Evolutionary conservation across 2,888 invertebrate genomes (phyloP), one percentile per base, ranked within the genome.

Genomic region (Hoplodrina blanda): DNA sequence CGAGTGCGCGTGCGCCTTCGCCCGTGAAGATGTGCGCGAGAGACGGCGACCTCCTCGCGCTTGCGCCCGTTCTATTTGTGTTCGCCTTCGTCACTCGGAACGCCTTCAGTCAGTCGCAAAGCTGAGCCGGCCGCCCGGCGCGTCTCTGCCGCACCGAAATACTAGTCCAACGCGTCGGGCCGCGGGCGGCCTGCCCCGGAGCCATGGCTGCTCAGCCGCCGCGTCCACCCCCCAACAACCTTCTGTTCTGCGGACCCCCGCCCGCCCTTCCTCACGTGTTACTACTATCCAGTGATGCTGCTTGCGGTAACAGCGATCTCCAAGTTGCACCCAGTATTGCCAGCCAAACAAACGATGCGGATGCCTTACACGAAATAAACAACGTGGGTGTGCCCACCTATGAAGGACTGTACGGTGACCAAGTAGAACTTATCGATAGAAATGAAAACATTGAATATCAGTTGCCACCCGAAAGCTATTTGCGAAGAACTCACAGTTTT

Each of bases 61-160:
- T 95, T 94, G 95, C 95, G 95, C 93, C 95, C 90, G 94, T 94
- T 94, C 96, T 96, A 96, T 96, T 96, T 96, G 92, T 88, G 96
- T 95, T 94, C 96, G 94, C 92, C 92, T 93, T 94, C 96, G 96
- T 96, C 96, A 95, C 94, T 92, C 91, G 90, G 94, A 91, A 90
- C 95, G 94, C 94, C 94, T 94, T 96, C 94, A 95, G 95, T 95
- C 95, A 95, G 95, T 95, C 93, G 94, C 94, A 93, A 94, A 94
- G 90, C 91, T 93, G 91, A 89, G 93, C 92, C 94, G 94, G 93
- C 92, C 94, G 95, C 93, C 93, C 94, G 95, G 91, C 93, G 93
- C 92, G 93, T 94, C 92, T 93, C 91, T 89, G 89, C 90, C 91
- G 90, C 89, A 90, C 88, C 86, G 89, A 90, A 91, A 92, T 89